Conservation (phyloP, 1,140 invertebrate species). For the Anoplolepis gracilipes region DNA sequence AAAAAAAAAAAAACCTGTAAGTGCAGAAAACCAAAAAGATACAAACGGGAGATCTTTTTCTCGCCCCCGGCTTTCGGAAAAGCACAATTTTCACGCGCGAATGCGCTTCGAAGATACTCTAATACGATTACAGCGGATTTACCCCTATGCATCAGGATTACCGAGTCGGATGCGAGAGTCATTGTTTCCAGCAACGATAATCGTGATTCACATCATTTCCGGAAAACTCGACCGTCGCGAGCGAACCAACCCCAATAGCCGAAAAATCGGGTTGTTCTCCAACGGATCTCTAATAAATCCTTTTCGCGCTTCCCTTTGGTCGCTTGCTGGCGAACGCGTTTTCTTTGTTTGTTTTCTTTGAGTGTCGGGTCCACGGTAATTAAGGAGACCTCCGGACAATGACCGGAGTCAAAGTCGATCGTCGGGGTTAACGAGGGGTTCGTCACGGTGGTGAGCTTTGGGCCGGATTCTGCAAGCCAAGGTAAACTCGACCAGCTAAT, state of each 20-base stretch:
- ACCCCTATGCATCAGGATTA: slow-evolving; percentile 55
- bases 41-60: not conserved
- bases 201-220: slow-evolving; percentile 42
- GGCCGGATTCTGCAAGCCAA: slow-evolving; percentile 74
- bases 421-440: slow-evolving; percentile 78
- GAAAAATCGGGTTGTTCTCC: slow-evolving; percentile 11
- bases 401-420: slow-evolving; percentile 71
- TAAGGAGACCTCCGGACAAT: slow-evolving; percentile 70
- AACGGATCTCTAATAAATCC: slow-evolving; percentile 37
- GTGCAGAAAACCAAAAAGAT: too few species aligned
- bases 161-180: slow-evolving; percentile 25
- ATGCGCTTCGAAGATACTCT: slow-evolving; percentile 20
- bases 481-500: slow-evolving; percentile 73
- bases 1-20: not conserved
- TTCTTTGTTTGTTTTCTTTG: too few species aligned
- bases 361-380: slow-evolving; percentile 69
- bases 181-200: slow-evolving; percentile 43
- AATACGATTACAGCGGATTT: slow-evolving; percentile 23
- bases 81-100: slow-evolving; percentile 30
- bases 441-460: slow-evolving; percentile 72
- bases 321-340: slow-evolving; percentile 3
- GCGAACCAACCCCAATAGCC: not conserved
- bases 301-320: slow-evolving; percentile 24
- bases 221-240: slow-evolving; percentile 17
- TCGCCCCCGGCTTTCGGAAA: not conserved